Base-by-base conservation (phyloP, 2,113 vertebrate genomes). In the Argyrosomus japonicus region DNA sequence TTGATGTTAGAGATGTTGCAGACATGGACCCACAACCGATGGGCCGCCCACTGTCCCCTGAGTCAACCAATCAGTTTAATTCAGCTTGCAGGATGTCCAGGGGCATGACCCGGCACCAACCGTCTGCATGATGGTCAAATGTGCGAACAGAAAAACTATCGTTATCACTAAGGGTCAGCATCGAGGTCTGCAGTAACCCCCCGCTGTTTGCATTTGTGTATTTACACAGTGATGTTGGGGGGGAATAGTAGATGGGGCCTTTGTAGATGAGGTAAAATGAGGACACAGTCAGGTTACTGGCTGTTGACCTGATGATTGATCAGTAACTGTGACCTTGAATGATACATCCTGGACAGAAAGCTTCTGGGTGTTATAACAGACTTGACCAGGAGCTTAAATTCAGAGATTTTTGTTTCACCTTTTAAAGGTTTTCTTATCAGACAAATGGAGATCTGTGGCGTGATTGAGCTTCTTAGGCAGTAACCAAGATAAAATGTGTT, bases 151-250 rank as follows among this genome's bases (percentile, higher is more conserved):
- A n/a, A n/a, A n/a, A n/a, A n/a, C n/a, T n/a, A n/a, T n/a, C 7
- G 36, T 40, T 8, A 58, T 75, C 51, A 40, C 36, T 0, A 12
- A 47, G 18, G 40, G 72, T 77, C 45, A 57, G 45, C 68, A 7
- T 17, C 2, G 58, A 69, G 74, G 62, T 57, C 57, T 15, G 6
- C 61, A 72, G 43, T 14, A 8, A 3, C 27, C 43, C 36, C 17
- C 45, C 14, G 48, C 81, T 88, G 65, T 81, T 81, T 89, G 77
- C 19, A 21, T 12, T 27, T 1, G 8, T 1, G 19, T 81, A 9
- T 88, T 81, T 76, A 48, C 83, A 48, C 47, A 36, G 65, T 12
- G 19, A 36, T 56, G 10, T 48, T 62, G 27, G 18, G 60, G 18
- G 61, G 61, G 36, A 32, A 63, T 43, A 13, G 43, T 48, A 58